Conservation (phyloP, 2,888 invertebrate genomes). For the Philereme transversata region DNA sequence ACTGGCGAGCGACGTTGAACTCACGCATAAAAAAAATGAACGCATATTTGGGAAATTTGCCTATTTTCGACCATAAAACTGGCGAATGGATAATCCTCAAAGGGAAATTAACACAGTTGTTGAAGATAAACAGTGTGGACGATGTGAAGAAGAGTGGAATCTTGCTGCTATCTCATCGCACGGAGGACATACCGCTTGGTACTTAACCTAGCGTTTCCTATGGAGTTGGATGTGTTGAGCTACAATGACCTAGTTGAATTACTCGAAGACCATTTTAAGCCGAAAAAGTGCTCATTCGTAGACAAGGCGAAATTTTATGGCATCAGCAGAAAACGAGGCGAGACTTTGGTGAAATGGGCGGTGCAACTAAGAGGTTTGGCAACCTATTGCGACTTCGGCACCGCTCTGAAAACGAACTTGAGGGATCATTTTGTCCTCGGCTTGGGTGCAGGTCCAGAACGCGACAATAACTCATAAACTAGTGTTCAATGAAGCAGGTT, state of each 20-base stretch:
- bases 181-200: neutral
- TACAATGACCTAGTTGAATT: too few relatives aligned
- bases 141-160: neutral
- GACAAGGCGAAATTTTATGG: neutral
- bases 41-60: neutral
- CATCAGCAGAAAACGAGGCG: neutral
- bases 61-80: slow-evolving; percentile 1
- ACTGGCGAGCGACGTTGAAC: neutral
- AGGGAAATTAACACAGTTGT: neutral
- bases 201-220: too few relatives aligned
- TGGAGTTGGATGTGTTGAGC: neutral
- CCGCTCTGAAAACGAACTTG: neutral
- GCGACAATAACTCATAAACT: too few relatives aligned
- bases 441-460: too few relatives aligned
- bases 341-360: neutral
- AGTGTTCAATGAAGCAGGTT: too few relatives aligned
- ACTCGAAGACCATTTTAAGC: neutral
- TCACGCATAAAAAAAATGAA: too few relatives aligned
- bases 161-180: neutral
- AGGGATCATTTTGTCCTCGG: neutral
- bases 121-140: neutral
- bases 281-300: too few relatives aligned
- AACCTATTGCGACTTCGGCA: neutral
- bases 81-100: neutral
- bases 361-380: neutral